Conservation (phyloP, 2,888 invertebrate genomes). For the Hydraecia micacea region DNA sequence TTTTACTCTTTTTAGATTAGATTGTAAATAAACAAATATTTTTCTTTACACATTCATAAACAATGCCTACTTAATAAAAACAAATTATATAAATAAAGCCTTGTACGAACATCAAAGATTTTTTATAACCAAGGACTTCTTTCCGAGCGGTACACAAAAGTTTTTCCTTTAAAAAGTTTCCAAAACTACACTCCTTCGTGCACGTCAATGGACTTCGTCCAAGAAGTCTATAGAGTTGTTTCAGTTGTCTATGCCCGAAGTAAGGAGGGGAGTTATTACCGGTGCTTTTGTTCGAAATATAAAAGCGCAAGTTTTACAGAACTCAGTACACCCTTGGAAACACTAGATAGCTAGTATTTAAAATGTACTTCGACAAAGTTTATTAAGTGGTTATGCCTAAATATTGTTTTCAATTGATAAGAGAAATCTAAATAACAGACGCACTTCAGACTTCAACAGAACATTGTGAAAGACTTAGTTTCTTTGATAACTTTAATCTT, state of each 20-base stretch:
- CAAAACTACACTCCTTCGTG: conserved; percentile 81
- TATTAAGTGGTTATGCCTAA: conserved; percentile 65
- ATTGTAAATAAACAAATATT: conserved; percentile 22
- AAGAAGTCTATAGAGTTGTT: conserved; percentile 80
- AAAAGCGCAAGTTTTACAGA: conserved; percentile 83
- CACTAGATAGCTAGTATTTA: conserved; percentile 70
- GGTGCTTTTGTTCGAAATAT: conserved; percentile 81
- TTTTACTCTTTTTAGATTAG: conserved; percentile 26
- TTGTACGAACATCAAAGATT: conserved; percentile 39
- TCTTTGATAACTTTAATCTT: conserved; percentile 51
- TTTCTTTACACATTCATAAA: neutral
- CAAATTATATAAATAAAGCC: conserved; percentile 49
- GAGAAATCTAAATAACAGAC: conserved; percentile 40
- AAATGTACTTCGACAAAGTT: conserved; percentile 67
- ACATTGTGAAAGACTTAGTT: conserved; percentile 31
- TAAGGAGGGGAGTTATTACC: conserved; percentile 82
- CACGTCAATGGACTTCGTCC: conserved; percentile 83
- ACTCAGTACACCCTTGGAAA: conserved; percentile 73
- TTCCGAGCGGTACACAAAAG: conserved; percentile 67
- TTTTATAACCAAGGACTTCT: conserved; percentile 55
- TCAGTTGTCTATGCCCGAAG: conserved; percentile 76
- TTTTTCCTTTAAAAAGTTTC: conserved; percentile 82
- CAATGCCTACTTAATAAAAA: conserved; percentile 19
- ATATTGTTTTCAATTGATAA: conserved; percentile 51
- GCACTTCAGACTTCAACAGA: conserved; percentile 32